A percentile compares a stretch with the other conserved stretches of the same genome.
These are phyloP conservation scores for Rattus norvegicus DNA, from an alignment of 2,113 vertebrate genomes.

Conservation along the genomic window DNA sequence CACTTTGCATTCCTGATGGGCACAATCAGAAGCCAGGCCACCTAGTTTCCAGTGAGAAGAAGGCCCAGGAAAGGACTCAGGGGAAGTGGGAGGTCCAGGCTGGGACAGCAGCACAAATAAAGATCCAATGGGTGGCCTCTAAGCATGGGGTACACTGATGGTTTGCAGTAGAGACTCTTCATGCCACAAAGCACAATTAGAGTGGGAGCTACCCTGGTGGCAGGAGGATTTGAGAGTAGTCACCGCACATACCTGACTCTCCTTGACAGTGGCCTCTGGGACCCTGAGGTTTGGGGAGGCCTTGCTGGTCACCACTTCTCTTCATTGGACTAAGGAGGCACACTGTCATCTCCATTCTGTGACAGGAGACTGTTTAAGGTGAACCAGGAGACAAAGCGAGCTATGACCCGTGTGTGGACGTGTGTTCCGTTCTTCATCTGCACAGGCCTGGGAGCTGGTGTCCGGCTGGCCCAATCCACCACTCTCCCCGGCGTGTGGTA, in stretches of 20 bases:
- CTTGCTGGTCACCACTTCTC: not conserved
- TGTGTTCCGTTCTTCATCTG: not conserved
- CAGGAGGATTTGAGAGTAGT: not conserved
- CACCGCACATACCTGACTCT: not conserved
- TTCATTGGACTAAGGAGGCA: not conserved
- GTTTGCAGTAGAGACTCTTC: not conserved
- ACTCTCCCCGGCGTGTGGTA: rapidly evolving
- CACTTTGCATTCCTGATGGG: not conserved
- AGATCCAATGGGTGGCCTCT: not conserved
- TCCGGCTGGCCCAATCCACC: no score
- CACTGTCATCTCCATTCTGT: no score
- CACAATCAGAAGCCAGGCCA: not conserved
- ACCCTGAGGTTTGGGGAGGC: not conserved
- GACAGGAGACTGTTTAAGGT: not conserved
- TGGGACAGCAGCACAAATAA: no score
- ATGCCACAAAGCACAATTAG: not conserved
- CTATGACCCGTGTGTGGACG: not conserved
- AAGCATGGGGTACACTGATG: not conserved
- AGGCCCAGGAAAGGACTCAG: not conserved
- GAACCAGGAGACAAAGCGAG: not conserved
- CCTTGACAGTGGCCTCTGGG: not conserved
- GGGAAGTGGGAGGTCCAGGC: not conserved
- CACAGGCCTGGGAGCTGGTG: not conserved
- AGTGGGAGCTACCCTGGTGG: not conserved
- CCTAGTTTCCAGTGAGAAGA: not conserved